Evolutionary conservation across 2,888 invertebrate genomes (phyloP).

Genomic region (Caenorhabditis sinica): DNA sequence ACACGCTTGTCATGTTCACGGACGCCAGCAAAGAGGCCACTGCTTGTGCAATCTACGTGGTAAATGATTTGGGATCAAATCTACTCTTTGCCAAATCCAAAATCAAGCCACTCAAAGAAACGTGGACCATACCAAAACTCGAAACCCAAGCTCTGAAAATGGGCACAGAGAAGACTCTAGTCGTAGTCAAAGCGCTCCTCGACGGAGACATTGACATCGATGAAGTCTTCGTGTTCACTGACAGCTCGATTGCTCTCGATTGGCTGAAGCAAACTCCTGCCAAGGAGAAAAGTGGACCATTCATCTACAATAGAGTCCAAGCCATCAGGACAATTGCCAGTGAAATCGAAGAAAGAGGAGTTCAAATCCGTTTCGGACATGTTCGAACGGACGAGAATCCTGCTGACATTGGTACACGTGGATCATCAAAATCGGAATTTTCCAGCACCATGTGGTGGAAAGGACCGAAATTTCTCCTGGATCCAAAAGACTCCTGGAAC

Average conservation of each 20-base stretch:
- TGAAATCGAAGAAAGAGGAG: neutral
- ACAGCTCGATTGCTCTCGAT: neutral
- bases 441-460: neutral
- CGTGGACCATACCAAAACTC: slow-evolving; percentile 57
- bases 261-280: neutral
- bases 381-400: slow-evolving; percentile 76
- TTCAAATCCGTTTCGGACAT: slow-evolving; percentile 69
- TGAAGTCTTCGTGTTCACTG: neutral
- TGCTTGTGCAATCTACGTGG: slow-evolving; percentile 1
- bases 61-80: neutral
- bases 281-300: neutral
- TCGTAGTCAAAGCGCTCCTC: neutral
- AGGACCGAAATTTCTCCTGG: neutral
- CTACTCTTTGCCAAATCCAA: neutral
- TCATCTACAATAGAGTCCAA: slow-evolving; percentile 1
- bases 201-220: slow-evolving; percentile 1
- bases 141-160: slow-evolving; percentile 49
- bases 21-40: slow-evolving; percentile 38
- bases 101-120: slow-evolving; percentile 29
- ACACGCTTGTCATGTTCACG: neutral
- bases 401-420: slow-evolving; percentile 60
- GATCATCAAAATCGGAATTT: neutral
- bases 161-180: neutral
- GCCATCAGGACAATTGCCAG: neutral
- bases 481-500: neutral